A percentile compares a stretch with the other conserved stretches of the same genome.
These are phyloP conservation scores for Anorthoa munda DNA, from an alignment of 2,888 invertebrate species.

Conservation along the genomic window DNA sequence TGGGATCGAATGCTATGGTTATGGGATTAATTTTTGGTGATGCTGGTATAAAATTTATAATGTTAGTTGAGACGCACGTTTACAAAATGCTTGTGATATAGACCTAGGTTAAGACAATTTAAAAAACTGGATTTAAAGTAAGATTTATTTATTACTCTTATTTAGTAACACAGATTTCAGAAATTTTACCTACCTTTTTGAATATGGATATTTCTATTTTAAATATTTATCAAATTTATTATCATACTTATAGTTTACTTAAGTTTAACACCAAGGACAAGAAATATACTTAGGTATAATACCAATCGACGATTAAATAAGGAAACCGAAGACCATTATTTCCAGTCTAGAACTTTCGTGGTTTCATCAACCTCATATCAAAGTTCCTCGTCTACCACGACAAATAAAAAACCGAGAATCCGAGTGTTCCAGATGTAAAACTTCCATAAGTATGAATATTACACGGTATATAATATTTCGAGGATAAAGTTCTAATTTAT, in stretches of 20 bases:
- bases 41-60: background rate
- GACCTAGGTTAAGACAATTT: too few species aligned
- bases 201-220: too few species aligned
- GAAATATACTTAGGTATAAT: too few species aligned
- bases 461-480: conserved; percentile 24
- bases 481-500: conserved; percentile 59
- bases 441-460: conserved; percentile 40
- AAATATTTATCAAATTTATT: too few species aligned
- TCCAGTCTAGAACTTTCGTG: background rate
- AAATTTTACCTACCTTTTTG: too few species aligned
- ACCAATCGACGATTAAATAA: background rate
- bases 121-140: too few species aligned
- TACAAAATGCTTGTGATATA: too few species aligned
- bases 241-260: too few species aligned
- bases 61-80: background rate
- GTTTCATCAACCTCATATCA: background rate
- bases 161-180: too few species aligned
- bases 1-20: conserved; percentile 51
- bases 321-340: background rate
- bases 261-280: background rate
- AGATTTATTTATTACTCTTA: too few species aligned
- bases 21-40: conserved; percentile 21
- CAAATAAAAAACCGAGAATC: conserved; percentile 7
- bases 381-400: background rate
- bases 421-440: conserved; percentile 26